Percentiles rank a stretch among this genome's conserved stretches.
phyloP scores from a whole-genome alignment of 1,140 invertebrate species.

The Lucilia sericata region DNA sequence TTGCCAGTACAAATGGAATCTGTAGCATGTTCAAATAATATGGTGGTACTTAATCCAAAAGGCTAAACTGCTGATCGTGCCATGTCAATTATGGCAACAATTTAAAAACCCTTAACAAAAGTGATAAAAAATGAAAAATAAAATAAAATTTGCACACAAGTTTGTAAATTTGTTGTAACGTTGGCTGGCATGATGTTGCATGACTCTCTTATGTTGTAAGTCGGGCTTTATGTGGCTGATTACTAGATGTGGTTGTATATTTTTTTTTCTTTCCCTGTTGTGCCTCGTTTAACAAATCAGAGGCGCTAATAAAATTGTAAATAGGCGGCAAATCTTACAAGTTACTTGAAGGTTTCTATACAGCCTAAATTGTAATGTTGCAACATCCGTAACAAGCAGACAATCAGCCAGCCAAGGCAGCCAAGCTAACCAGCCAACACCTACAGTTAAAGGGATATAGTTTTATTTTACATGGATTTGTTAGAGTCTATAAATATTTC shows the following conservation, averaged over 20 bases:
- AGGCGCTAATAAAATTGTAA: constrained; percentile 43
- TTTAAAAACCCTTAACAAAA: neutral
- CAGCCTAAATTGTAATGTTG: constrained; percentile 13
- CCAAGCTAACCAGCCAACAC: constrained; percentile 1
- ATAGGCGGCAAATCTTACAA: constrained; percentile 40
- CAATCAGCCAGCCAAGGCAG: neutral
- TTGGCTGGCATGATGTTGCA: neutral
- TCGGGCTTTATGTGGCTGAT: neutral
- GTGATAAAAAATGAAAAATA: neutral
- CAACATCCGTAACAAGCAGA: neutral
- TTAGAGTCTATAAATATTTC: neutral
- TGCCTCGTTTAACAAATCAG: constrained; percentile 40
- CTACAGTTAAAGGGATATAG: constrained; percentile 13
- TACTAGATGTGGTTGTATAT: neutral
- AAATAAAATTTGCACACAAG: neutral
- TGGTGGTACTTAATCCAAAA: neutral
- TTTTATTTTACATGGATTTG: neutral
- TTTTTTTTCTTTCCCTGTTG: constrained; percentile 2
- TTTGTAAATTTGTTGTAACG: neutral
- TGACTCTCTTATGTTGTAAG: neutral
- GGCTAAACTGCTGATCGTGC: constrained; percentile 42
- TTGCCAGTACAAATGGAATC: neutral
- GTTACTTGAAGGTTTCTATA: neutral
- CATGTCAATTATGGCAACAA: constrained; percentile 40
- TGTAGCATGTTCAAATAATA: constrained; percentile 27